These are phyloP conservation scores for Poecile montanus DNA, from an alignment of 2,797 vertebrate species.

Conservation along the genomic window DNA sequence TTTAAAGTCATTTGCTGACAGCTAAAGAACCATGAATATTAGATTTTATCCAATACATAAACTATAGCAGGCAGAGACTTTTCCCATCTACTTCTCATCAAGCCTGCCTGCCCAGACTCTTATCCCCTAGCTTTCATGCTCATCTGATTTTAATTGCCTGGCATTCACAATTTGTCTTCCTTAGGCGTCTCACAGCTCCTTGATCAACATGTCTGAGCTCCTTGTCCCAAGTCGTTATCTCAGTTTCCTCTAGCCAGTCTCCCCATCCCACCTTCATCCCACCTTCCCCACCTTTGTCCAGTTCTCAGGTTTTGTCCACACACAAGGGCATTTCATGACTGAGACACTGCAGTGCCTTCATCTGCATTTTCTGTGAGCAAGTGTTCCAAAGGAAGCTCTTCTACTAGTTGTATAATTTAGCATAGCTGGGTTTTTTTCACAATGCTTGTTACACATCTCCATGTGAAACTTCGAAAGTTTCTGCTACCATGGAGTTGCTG, in stretches of 20 bases:
- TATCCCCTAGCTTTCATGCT: background rate
- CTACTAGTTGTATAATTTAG: background rate
- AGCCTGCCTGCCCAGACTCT: background rate
- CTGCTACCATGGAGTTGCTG: background rate
- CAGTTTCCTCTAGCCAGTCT: background rate
- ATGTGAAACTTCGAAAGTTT: background rate
- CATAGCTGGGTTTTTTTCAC: background rate
- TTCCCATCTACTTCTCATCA: background rate
- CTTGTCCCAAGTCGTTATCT: background rate
- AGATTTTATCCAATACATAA: background rate
- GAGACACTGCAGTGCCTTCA: background rate
- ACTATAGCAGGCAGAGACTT: background rate
- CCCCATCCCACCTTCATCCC: accelerated
- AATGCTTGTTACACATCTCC: background rate
- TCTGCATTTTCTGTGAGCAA: background rate
- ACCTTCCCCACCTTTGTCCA: background rate
- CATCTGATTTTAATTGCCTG: background rate
- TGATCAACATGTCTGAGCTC: background rate
- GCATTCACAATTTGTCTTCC: background rate
- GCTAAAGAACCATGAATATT: background rate
- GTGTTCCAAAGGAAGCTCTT: background rate
- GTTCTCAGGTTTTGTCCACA: background rate
- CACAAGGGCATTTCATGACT: accelerated
- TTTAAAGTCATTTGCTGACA: conserved; percentile 11
- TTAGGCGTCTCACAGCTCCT: background rate